phyloP scores from a whole-genome alignment of 1,140 invertebrate species.

The Calycopis cecrops region DNA sequence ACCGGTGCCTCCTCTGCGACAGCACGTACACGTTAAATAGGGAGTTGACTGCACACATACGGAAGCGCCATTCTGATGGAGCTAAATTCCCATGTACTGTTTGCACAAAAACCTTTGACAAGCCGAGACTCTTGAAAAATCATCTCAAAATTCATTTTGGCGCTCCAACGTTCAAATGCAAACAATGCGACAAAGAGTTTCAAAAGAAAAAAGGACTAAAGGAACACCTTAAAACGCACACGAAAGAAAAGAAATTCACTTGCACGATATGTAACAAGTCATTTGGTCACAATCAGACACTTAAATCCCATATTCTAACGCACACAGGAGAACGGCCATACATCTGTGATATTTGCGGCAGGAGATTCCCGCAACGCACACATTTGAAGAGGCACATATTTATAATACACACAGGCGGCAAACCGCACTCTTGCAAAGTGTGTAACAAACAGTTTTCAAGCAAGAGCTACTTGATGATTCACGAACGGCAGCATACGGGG shows the following conservation, averaged over 20 bases:
- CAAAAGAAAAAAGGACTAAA: slow-evolving; percentile 54
- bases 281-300: slow-evolving; percentile 85
- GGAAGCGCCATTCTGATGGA: slow-evolving; percentile 28
- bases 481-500: slow-evolving; percentile 73
- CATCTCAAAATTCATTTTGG: slow-evolving; percentile 44
- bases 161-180: slow-evolving; percentile 48
- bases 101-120: slow-evolving; percentile 43
- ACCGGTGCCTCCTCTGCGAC: slow-evolving; percentile 46
- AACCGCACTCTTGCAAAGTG: slow-evolving; percentile 88
- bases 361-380: slow-evolving; percentile 87
- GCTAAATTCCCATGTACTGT: slow-evolving; percentile 40
- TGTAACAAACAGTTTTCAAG: slow-evolving; percentile 88
- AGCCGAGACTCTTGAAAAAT: slow-evolving; percentile 43
- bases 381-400: slow-evolving; percentile 85
- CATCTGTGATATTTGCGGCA: slow-evolving; percentile 86
- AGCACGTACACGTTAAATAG: slow-evolving; percentile 40
- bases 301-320: slow-evolving; percentile 87
- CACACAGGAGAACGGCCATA: slow-evolving; percentile 94
- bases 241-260: slow-evolving; percentile 75
- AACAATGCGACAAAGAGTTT: slow-evolving; percentile 48
- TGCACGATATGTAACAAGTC: slow-evolving; percentile 83
- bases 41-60: slow-evolving; percentile 51
- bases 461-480: slow-evolving; percentile 80
- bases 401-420: slow-evolving; percentile 76
- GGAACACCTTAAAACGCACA: slow-evolving; percentile 59